Evolutionary conservation across 2,797 vertebrate genomes (phyloP), one percentile per base, ranked within the genome.

Genomic region (Gorsachius magnificus): DNA sequence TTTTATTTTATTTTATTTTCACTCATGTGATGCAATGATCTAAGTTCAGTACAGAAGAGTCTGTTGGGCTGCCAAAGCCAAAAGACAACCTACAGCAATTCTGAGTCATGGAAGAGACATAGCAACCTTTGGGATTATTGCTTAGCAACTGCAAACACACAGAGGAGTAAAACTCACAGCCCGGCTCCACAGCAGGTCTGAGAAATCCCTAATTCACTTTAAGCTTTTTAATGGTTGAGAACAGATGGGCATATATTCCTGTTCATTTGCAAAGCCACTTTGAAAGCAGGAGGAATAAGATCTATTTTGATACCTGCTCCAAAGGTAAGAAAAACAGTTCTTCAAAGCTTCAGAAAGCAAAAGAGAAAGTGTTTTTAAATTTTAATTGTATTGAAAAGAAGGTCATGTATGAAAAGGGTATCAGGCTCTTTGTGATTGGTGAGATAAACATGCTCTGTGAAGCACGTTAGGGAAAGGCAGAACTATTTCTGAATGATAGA

Each of bases 141-240:
- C 98, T 97, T 98, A 97, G 98, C 98, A 98, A 98, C 98, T 69
- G 82, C 87, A 92, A 97, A 97, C 95, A 97, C 88, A 97, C 82
- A 79, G 83, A 89, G 82, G 68, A 91, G 93, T 77, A 87, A 91
- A 80, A 92, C 94, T 95, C 93, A 83, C 84, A 90, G 94, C 63
- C 92, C 11, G 7, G 74, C 90, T 77, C 77, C 61, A 89, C 90
- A 91, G 93, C 95, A 94, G 83, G 77, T 93, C 68, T 94, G 90
- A 97, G 83, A 95, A 95, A 72, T 78, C 64, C 63, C 79, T 87
- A 86, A 81, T 86, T 96, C 83, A 92, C 79, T 38, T 80, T 45
- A 84, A 93, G 85, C 94, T 96, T 95, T 96, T 92, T 87, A 92
- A 95, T 83, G 81, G 60, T 64, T 83, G 61, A 74, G 87, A 93